Evolutionary conservation across 2,888 invertebrate genomes (phyloP), one percentile per base, ranked within the genome.

Genomic region (Tetanocera ferruginea): DNA sequence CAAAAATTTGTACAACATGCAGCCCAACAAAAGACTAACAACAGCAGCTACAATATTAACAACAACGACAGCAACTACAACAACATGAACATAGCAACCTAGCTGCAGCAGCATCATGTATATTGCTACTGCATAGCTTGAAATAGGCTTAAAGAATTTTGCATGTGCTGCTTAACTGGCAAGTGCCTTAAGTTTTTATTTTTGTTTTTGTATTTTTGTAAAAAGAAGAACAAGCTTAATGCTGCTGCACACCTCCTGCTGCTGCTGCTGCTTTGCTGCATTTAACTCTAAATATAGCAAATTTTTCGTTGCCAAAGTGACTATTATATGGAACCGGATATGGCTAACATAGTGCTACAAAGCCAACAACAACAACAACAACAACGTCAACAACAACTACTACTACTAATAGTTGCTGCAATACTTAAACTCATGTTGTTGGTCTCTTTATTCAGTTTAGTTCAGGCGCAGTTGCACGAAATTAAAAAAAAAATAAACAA

Each of bases 321-420:
- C 80, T 79, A 81, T 82, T 82, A 80, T 82, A 79, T 83, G 82
- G 83, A 85, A 87, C 87, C 87, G 87, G 88, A 87, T 87, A 87
- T 87, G 85, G 86, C 84, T 86, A 84, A 86, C 85, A 60, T 62
- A 57, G 31, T 64, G 74, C 25, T 37, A 64, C 71, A 64, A 60
- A 14, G 23, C 28, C 28, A 19, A 37, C 52, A 71, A 75, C 60
- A 69, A 37, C 69, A 73, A 43, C 64, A 78, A 57, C 49, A 52
- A 25, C 67, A 70, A 71, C 57, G 67, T 77, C 80, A 79, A 64
- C 79, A 78, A 28, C 77, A 76, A 9, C 79, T 80, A 57, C 67
- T 37, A 11, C 78, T 64, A 17, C 28, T n/a, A 31, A 19, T 49
- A 43, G 51, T 43, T 55, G 52, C 28, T 67, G 57, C 84, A 85